These are phyloP conservation scores for Tapirus terrestris DNA, from an alignment of 2,113 vertebrate species.

Conservation along the genomic window DNA sequence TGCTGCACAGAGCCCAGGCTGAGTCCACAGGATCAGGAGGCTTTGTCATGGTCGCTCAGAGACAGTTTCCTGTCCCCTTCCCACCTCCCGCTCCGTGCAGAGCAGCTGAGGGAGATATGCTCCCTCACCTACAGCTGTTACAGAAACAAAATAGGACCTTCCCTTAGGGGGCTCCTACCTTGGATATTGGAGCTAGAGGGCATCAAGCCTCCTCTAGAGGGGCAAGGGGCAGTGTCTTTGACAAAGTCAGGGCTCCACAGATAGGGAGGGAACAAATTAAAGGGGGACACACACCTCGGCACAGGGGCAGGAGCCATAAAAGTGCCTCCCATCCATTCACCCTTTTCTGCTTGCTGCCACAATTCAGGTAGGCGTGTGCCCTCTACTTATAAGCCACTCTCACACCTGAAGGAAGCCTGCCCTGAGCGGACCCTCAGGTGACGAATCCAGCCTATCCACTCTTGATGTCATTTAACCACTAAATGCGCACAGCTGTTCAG, in stretches of 20 bases:
- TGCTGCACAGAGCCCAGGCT: neutral
- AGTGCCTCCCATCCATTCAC: neutral
- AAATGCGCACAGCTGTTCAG: neutral
- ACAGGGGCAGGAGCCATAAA: too few relatives aligned
- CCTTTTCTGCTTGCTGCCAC: neutral
- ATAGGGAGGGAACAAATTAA: neutral
- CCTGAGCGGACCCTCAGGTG: rapidly evolving
- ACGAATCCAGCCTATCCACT: neutral
- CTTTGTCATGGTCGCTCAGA: neutral
- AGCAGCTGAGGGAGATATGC: neutral
- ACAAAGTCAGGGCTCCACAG: neutral
- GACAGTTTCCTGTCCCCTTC: neutral
- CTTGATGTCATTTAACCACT: neutral
- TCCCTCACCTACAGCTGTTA: neutral
- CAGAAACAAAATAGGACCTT: neutral
- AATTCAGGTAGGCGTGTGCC: neutral
- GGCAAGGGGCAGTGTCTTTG: neutral
- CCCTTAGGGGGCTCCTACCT: neutral
- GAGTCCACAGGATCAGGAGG: neutral
- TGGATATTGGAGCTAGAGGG: neutral
- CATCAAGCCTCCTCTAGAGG: neutral
- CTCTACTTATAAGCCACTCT: neutral
- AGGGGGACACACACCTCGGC: neutral
- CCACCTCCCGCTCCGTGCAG: rapidly evolving
- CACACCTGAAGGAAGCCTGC: neutral